Evolutionary conservation across 1,140 invertebrate species (phyloP).

Genomic region (Neuroterus valhalla): DNA sequence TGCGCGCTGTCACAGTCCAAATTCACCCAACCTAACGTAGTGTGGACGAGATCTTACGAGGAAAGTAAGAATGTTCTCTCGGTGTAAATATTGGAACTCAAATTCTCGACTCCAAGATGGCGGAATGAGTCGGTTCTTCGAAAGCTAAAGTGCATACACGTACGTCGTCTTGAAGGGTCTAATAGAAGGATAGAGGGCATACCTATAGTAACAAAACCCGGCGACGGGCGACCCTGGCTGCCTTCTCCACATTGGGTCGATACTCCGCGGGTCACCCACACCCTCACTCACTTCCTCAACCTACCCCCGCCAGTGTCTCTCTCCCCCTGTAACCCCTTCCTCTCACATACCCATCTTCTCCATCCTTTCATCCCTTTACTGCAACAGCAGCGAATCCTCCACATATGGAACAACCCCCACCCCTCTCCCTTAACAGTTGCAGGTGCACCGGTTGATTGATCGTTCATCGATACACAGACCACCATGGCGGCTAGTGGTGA

Average conservation of each 20-base stretch:
- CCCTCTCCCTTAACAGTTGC: conserved; percentile 34
- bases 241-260: conserved; percentile 65
- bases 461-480: conserved; percentile 69
- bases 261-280: conserved; percentile 69
- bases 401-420: conserved; percentile 29
- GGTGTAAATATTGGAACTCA: no score
- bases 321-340: conserved; percentile 48
- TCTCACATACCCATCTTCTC: conserved; percentile 60
- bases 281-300: conserved; percentile 42
- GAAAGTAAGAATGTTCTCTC: no score
- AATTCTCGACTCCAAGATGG: not conserved
- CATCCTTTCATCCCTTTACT: conserved; percentile 48
- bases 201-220: conserved; percentile 43
- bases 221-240: conserved; percentile 41
- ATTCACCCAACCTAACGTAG: no score
- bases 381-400: conserved; percentile 46
- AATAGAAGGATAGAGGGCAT: not conserved
- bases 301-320: conserved; percentile 50
- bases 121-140: not conserved
- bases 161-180: conserved; percentile 12
- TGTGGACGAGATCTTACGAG: no score
- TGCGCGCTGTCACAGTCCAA: no score
- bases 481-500: conserved; percentile 32
- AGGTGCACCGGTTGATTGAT: conserved; percentile 69
- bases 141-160: not conserved